These are phyloP conservation scores for Aptenodytes patagonicus DNA, from an alignment of 2,113 vertebrate genomes.

Conservation along the genomic window DNA sequence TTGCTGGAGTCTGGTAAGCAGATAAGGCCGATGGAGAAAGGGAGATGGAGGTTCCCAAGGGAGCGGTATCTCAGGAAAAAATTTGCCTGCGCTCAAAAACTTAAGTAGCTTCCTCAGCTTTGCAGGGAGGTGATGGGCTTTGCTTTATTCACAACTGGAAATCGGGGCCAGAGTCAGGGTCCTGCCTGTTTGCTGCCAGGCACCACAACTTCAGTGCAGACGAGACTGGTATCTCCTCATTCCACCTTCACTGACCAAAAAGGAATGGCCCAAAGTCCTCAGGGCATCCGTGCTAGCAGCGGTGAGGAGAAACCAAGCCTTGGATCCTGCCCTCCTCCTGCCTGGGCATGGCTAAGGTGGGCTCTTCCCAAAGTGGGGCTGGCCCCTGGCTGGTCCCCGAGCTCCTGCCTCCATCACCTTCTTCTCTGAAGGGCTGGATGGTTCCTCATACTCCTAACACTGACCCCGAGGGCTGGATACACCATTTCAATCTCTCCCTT, in stretches of 20 bases:
- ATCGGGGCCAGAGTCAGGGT: not conserved
- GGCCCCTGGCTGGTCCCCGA: not conserved
- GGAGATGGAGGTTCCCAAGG: not conserved
- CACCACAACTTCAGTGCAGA: no score
- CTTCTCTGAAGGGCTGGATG: not conserved
- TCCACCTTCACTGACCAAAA: not conserved
- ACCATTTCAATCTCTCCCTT: not conserved
- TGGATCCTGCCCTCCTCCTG: not conserved
- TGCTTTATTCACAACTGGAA: not conserved
- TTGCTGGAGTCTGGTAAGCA: not conserved
- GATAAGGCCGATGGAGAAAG: not conserved
- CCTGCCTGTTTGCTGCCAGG: not conserved
- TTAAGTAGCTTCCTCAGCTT: not conserved
- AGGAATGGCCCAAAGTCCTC: not conserved
- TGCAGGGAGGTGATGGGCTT: not conserved
- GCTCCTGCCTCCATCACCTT: not conserved
- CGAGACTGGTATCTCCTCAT: not conserved
- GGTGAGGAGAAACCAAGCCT: not conserved
- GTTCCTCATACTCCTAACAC: not conserved
- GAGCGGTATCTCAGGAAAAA: not conserved
- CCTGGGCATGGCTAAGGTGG: not conserved
- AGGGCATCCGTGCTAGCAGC: accelerated
- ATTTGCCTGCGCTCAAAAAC: not conserved
- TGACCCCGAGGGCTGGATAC: no score
- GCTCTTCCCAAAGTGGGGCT: not conserved